Base-by-base conservation (phyloP, 2,888 invertebrate genomes). In the Drosophila peninsularis region DNA sequence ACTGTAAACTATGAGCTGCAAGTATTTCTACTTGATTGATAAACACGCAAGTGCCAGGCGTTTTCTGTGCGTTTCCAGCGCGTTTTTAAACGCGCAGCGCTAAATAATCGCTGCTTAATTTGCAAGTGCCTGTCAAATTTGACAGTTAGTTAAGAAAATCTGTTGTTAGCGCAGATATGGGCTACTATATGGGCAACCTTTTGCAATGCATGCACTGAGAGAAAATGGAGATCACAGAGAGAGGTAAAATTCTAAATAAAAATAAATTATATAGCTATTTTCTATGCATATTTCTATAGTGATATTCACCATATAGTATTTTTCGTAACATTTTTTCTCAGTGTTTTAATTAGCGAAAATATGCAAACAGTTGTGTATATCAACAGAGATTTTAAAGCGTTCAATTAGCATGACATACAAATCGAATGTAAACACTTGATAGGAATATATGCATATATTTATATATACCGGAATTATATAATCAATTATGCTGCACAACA, bases 321-420 rank as follows among this genome's bases (percentile, higher is more conserved):
- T 1, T 5, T 9, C 4, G 3, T 42, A 0, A 42, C 6, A 1
- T n/a, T 30, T 54, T 54, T 30, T 14, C 19, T 19, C 9, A 41
- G 54, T 54, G 54, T 71, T 75, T 76, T 82, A 89, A 89, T 85
- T 85, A 87, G 80, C 85, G 54, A 56, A 75, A 62, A 57, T 67
- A 57, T 66, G 69, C 49, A 62, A 61, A 72, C 24, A 34, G 42
- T 56, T 42, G 17, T n/a, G 32, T 21, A 11, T 36, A 45, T 30
- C 44, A 27, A 41, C 41, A 17, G n/a, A 27, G 13, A 55, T 58
- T 44, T 24, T 13, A 14, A 42, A 45, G 57, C 53, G 24, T 34
- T 47, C 79, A 85, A 74, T 88, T 82, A 88, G 70, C 88, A 80
- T 67, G 58, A 69, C 58, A 71, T 58, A 69, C 11, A 71, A 78